A percentile compares a stretch with the other conserved stretches of the same genome.
These are phyloP conservation scores for Rhyzopertha dominica DNA, from an alignment of 1,140 invertebrate species.

Conservation along the genomic window DNA sequence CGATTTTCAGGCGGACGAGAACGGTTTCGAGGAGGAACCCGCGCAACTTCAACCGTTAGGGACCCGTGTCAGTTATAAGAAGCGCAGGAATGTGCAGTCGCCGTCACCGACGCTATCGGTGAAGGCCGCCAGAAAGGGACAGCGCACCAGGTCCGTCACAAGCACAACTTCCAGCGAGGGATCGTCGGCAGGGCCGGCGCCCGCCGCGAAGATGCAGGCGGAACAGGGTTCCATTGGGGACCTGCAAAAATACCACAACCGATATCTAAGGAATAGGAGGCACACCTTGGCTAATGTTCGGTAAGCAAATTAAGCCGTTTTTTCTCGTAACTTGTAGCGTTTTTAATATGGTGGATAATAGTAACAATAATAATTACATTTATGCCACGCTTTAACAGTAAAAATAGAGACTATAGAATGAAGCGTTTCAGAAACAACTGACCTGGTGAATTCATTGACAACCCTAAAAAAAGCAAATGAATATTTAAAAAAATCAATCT, in stretches of 20 bases:
- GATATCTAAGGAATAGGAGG: conserved; percentile 72
- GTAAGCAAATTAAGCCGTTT: too few relatives aligned
- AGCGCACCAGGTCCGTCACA: conserved; percentile 30
- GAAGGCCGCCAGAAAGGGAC: conserved; percentile 29
- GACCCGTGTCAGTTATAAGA: conserved; percentile 31
- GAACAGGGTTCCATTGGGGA: conserved; percentile 83
- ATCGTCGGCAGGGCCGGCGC: conserved; percentile 17
- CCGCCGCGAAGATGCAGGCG: conserved; percentile 71
- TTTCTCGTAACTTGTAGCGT: too few relatives aligned
- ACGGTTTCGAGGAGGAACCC: conserved; percentile 21
- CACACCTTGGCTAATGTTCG: conserved; percentile 84
- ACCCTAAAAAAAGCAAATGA: too few relatives aligned
- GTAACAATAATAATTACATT: too few relatives aligned
- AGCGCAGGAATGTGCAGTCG: conserved; percentile 34
- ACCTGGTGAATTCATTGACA: too few relatives aligned
- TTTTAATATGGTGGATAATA: too few relatives aligned
- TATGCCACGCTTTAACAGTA: too few relatives aligned
- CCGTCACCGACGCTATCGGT: conserved; percentile 41
- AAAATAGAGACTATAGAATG: too few relatives aligned
- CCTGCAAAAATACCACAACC: conserved; percentile 77
- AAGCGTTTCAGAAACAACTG: too few relatives aligned
- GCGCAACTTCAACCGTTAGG: conserved; percentile 31
- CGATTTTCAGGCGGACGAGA: conserved; percentile 27
- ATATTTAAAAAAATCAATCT: too few relatives aligned
- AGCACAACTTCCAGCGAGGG: conserved; percentile 31